Evolutionary conservation across 2,113 vertebrate genomes (phyloP).

Genomic region (Hippocampus mohnikei): DNA sequence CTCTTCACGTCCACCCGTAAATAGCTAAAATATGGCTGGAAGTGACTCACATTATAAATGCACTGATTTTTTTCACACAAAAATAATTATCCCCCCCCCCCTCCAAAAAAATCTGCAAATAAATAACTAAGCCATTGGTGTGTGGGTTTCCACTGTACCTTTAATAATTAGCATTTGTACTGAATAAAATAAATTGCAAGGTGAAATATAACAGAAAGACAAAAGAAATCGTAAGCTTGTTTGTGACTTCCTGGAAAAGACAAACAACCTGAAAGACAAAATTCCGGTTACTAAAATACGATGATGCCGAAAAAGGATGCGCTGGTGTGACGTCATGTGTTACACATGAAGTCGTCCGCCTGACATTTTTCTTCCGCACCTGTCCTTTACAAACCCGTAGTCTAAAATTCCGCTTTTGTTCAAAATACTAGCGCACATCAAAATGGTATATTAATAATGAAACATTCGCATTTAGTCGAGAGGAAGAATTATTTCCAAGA

Average conservation of each 20-base stretch:
- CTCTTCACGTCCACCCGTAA: too few relatives aligned
- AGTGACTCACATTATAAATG: too few relatives aligned
- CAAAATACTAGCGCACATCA: background rate
- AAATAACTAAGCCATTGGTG: too few relatives aligned
- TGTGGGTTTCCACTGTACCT: too few relatives aligned
- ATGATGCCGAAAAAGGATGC: background rate
- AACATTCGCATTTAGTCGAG: too few relatives aligned
- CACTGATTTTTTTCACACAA: too few relatives aligned
- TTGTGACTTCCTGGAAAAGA: background rate
- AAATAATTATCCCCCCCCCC: too few relatives aligned
- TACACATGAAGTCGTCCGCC: constrained; percentile 32
- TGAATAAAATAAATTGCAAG: too few relatives aligned
- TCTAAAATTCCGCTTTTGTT: background rate
- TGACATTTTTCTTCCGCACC: background rate
- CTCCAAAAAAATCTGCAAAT: too few relatives aligned
- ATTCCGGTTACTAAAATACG: background rate
- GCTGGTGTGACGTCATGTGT: constrained; percentile 24
- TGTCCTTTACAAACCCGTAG: background rate
- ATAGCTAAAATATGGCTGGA: too few relatives aligned
- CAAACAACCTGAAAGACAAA: background rate
- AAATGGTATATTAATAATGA: background rate
- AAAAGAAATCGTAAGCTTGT: background rate
- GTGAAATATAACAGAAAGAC: background rate
- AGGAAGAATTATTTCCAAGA: background rate
- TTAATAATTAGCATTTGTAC: too few relatives aligned